phyloP scores from a whole-genome alignment of 2,113 vertebrate species.

The Clupea harengus region DNA sequence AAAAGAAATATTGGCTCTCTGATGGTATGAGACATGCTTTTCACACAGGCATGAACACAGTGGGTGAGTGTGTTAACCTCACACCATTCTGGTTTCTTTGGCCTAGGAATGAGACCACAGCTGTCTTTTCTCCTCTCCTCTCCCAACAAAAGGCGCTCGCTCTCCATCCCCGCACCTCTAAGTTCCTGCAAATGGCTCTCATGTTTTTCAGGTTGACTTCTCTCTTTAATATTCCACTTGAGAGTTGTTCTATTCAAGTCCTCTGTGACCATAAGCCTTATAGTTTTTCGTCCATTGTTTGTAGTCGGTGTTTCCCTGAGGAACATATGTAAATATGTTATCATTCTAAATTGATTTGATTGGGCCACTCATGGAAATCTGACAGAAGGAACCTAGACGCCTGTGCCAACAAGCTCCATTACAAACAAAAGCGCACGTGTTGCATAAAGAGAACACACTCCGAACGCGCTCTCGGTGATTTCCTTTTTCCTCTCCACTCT shows the following conservation, averaged over 20 bases:
- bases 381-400: background rate
- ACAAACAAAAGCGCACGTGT: conserved; percentile 9
- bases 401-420: background rate
- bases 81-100: conserved; percentile 26
- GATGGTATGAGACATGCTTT: background rate
- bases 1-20: background rate
- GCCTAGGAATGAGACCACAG: conserved; percentile 34
- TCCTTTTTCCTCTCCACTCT: background rate
- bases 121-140: conserved; percentile 30
- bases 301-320: background rate
- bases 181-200: conserved; percentile 29
- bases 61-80: conserved; percentile 26
- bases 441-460: background rate
- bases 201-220: conserved; percentile 23
- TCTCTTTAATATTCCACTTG: conserved; percentile 7
- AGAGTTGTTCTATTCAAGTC: background rate
- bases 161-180: conserved; percentile 35
- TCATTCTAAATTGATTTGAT: background rate
- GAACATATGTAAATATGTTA: background rate
- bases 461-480: background rate
- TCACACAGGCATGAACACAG: conserved; percentile 25
- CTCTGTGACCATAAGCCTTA: background rate
- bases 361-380: background rate
- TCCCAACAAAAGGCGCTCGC: conserved; percentile 20
- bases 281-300: background rate